phyloP scores from a whole-genome alignment of 2,113 vertebrate species.

The Catharus fuscescens region DNA sequence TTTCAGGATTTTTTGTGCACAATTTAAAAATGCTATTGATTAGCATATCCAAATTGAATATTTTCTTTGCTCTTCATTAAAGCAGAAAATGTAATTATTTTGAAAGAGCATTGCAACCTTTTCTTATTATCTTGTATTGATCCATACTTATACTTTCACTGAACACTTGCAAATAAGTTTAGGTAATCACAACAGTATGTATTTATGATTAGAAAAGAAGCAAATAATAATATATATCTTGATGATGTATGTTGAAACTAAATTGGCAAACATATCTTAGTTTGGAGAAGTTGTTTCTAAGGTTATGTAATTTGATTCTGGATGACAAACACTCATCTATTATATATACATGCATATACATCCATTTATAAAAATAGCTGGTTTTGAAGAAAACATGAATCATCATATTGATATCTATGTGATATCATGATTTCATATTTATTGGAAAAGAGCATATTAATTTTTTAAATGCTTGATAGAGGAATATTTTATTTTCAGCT shows the following conservation, averaged over 20 bases:
- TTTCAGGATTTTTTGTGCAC: background rate
- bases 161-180: background rate
- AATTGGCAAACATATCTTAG: background rate
- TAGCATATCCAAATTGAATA: background rate
- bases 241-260: slow-evolving; percentile 45
- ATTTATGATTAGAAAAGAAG: slow-evolving; percentile 20
- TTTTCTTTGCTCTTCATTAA: background rate
- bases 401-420: background rate
- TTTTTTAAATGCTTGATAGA: background rate
- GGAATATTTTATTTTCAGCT: background rate
- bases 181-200: background rate
- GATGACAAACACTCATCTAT: background rate
- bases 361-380: background rate
- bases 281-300: background rate
- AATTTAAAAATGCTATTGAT: background rate
- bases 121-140: background rate
- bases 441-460: background rate
- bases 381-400: background rate
- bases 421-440: background rate
- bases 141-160: slow-evolving; percentile 1
- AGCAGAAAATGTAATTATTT: background rate
- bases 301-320: slow-evolving; percentile 35
- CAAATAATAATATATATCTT: slow-evolving; percentile 23
- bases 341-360: background rate
- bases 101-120: background rate